Evolutionary conservation across 2,113 vertebrate species (phyloP).

Genomic region (Leiothrix lutea): DNA sequence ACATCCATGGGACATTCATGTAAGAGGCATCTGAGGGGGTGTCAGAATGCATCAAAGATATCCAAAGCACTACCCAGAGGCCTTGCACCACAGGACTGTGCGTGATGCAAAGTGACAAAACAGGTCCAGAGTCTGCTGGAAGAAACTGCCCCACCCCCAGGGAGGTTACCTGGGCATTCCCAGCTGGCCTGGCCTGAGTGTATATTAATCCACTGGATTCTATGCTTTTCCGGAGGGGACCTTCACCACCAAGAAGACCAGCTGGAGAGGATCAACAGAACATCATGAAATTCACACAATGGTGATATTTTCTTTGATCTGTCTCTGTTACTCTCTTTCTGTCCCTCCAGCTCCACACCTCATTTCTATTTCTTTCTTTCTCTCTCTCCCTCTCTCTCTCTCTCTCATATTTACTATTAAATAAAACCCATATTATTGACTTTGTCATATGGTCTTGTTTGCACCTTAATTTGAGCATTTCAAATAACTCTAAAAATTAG

Average conservation of each 20-base stretch:
- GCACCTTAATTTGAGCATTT: neutral
- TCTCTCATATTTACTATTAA: neutral
- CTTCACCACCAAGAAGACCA: neutral
- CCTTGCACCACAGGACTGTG: neutral
- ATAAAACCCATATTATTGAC: neutral
- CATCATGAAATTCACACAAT: accelerated
- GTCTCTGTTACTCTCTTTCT: neutral
- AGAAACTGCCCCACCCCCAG: neutral
- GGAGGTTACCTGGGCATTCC: neutral
- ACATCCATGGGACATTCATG: accelerated
- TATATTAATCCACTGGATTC: neutral
- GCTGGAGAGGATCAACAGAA: neutral
- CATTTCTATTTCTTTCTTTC: neutral
- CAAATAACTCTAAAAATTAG: neutral
- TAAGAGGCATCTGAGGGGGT: neutral
- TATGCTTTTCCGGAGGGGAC: accelerated
- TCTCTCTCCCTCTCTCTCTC: no score
- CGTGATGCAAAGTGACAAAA: neutral
- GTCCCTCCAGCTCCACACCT: neutral
- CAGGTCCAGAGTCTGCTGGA: neutral
- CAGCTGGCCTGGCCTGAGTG: neutral
- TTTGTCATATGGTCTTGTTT: neutral
- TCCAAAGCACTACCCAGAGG: neutral
- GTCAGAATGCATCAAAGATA: neutral
- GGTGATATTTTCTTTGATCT: neutral